Conservation (phyloP, 1,140 invertebrate genomes). For the Lineus longissimus region DNA sequence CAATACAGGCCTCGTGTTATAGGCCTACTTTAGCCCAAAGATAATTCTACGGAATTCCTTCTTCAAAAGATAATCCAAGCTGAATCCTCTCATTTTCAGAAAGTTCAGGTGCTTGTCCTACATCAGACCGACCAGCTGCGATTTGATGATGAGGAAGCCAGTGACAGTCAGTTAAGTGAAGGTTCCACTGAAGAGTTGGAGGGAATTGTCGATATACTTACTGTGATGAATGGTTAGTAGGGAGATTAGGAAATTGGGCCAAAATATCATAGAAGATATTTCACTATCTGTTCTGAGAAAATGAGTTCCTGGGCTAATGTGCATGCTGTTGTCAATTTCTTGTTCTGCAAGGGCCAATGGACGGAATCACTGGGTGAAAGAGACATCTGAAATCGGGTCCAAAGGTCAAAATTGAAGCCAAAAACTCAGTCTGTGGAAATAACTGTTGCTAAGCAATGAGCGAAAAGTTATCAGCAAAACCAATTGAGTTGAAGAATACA, state of each 20-base stretch:
- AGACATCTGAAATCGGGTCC: too few relatives aligned
- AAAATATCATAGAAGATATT: background rate
- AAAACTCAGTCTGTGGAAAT: too few relatives aligned
- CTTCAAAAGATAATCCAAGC: background rate
- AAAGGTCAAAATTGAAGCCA: too few relatives aligned
- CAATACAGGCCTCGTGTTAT: too few relatives aligned
- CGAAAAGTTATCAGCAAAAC: too few relatives aligned
- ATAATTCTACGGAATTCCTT: background rate
- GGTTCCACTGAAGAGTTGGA: slow-evolving; percentile 13
- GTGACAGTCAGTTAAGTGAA: background rate
- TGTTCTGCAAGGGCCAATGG: too few relatives aligned
- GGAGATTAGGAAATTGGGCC: background rate
- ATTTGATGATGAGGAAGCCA: background rate
- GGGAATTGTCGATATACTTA: slow-evolving; percentile 24
- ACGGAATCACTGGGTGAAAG: too few relatives aligned
- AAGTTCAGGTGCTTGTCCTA: background rate
- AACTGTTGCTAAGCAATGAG: too few relatives aligned
- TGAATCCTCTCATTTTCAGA: background rate
- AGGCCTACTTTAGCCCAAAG: too few relatives aligned
- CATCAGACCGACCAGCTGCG: background rate
- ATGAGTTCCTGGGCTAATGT: too few relatives aligned
- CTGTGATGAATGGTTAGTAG: slow-evolving; percentile 22
- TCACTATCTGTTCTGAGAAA: background rate
- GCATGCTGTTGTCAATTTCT: too few relatives aligned
- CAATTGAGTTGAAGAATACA: too few relatives aligned